Evolutionary conservation across 2,888 invertebrate genomes (phyloP).

Genomic region (Apomyelois bistriatella): DNA sequence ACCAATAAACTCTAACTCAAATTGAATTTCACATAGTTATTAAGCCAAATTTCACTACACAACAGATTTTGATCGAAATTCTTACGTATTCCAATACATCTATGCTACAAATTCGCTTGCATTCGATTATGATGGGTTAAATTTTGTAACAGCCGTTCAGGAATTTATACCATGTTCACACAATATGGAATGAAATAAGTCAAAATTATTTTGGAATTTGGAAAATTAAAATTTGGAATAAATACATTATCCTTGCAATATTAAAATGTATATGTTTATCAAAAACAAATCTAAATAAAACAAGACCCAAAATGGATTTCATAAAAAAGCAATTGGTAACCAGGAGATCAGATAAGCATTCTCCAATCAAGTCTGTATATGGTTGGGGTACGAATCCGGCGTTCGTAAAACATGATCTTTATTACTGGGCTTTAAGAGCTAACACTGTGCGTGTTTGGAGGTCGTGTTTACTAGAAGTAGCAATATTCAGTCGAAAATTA

Average conservation of each 20-base stretch:
- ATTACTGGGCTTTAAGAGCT: slow-evolving; percentile 41
- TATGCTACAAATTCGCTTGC: neutral
- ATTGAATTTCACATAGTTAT: slow-evolving; percentile 11
- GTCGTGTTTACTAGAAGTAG: neutral
- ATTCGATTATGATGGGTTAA: neutral
- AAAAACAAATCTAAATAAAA: neutral
- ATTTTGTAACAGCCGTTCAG: slow-evolving; percentile 4
- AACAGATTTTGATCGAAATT: neutral
- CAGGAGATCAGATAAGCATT: slow-evolving; percentile 24
- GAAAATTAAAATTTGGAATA: neutral
- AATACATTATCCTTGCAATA: no score
- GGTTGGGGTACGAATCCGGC: slow-evolving; percentile 32
- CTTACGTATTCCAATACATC: neutral
- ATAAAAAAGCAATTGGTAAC: neutral
- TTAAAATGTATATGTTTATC: no score
- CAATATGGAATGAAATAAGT: neutral
- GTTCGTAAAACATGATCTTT: slow-evolving; percentile 55
- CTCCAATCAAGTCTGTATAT: slow-evolving; percentile 35
- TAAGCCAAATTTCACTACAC: neutral
- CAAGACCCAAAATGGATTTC: neutral
- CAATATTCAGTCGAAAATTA: no score
- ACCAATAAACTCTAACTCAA: neutral
- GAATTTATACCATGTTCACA: slow-evolving; percentile 1
- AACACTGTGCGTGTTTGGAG: slow-evolving; percentile 20
- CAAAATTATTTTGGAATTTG: neutral